These are phyloP conservation scores for Diceros bicornis DNA, from an alignment of 2,797 vertebrate genomes.

Conservation along the genomic window DNA sequence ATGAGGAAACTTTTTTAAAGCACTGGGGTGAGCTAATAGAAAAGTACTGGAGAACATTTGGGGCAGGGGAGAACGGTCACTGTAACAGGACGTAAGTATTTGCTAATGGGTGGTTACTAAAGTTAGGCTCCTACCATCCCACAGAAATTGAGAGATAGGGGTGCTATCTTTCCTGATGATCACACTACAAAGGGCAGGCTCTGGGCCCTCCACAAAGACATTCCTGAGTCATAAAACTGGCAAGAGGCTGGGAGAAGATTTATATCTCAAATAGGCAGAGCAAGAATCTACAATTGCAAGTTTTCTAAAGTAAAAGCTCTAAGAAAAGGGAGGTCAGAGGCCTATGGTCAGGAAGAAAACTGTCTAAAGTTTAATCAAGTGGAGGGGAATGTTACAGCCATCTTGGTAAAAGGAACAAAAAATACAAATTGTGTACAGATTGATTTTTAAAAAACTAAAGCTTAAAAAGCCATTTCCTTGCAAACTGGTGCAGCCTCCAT, in stretches of 20 bases:
- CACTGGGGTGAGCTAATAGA: background rate
- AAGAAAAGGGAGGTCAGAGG: background rate
- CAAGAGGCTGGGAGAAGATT: background rate
- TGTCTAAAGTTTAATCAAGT: background rate
- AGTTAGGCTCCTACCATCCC: background rate
- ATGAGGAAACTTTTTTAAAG: background rate
- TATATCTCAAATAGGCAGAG: background rate
- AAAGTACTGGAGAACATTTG: background rate
- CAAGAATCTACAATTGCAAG: background rate
- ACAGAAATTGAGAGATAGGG: background rate
- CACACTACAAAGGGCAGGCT: background rate
- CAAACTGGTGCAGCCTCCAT: too few species aligned
- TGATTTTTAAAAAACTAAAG: background rate
- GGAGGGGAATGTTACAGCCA: background rate
- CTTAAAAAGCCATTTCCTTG: background rate
- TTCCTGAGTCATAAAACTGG: background rate
- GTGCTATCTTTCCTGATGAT: background rate
- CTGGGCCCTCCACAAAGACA: background rate
- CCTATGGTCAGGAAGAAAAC: background rate
- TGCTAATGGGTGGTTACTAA: background rate
- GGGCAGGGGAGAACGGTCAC: background rate
- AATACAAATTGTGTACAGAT: background rate
- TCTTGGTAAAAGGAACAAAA: background rate
- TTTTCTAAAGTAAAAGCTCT: background rate
- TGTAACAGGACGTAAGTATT: background rate